Evolutionary conservation across 2,113 vertebrate genomes (phyloP).

Genomic region (Rhipidura dahli): DNA sequence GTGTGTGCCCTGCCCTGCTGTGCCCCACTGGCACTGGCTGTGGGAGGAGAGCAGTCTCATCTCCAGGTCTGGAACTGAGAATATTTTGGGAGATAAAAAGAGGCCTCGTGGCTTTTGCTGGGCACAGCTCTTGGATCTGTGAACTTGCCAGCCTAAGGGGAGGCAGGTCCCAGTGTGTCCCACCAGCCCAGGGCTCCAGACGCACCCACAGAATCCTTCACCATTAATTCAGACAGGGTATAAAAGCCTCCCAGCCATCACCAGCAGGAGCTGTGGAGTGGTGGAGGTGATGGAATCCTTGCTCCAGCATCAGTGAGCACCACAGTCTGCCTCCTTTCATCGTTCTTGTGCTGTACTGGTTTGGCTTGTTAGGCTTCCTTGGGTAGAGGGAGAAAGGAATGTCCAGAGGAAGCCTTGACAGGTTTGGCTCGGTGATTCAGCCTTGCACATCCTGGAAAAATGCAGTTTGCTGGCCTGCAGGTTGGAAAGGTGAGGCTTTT

Average conservation of each 20-base stretch:
- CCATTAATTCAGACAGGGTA: background rate
- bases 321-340: background rate
- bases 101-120: background rate
- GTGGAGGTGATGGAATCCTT: background rate
- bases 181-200: background rate
- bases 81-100: background rate
- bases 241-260: background rate
- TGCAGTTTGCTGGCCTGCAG: background rate
- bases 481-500: background rate
- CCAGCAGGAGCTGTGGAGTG: background rate
- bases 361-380: background rate
- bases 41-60: background rate
- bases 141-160: background rate
- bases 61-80: background rate
- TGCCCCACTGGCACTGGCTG: background rate
- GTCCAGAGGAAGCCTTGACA: background rate
- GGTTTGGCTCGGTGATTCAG: background rate
- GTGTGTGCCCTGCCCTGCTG: background rate
- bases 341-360: rapidly evolving
- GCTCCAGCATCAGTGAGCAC: background rate
- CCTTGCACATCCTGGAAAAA: background rate
- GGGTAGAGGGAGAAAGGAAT: background rate
- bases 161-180: background rate
- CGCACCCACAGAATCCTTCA: background rate
- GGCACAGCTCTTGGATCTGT: background rate